A percentile compares a stretch with the other conserved stretches of the same genome.
These are phyloP conservation scores for Melanerpes aurifrons DNA, from an alignment of 2,113 vertebrate species.

Conservation along the genomic window DNA sequence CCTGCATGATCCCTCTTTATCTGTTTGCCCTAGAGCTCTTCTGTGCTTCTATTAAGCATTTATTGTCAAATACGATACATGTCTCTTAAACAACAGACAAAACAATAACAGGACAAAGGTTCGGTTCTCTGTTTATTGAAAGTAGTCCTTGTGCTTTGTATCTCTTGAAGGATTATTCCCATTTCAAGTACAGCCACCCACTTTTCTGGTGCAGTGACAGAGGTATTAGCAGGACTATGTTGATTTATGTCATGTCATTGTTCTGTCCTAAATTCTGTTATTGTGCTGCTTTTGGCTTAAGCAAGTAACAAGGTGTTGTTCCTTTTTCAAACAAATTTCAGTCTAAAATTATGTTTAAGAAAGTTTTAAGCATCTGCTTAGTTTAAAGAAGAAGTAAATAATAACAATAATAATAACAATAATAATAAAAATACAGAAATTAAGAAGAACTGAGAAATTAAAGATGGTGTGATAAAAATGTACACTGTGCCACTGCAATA, in stretches of 20 bases:
- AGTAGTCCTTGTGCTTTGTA: background rate
- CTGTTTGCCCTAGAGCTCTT: background rate
- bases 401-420: background rate
- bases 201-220: background rate
- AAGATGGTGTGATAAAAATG: background rate
- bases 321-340: background rate
- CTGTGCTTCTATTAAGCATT: background rate
- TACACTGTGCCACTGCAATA: rapidly evolving
- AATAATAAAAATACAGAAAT: background rate
- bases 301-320: background rate
- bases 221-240: background rate
- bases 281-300: background rate
- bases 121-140: background rate
- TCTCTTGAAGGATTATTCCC: rapidly evolving
- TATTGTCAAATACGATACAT: background rate
- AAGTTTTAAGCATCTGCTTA: background rate
- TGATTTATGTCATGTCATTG: background rate
- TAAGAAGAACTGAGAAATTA: background rate
- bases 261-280: background rate
- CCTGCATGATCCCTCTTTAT: background rate
- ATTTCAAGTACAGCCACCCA: background rate
- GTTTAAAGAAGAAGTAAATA: background rate
- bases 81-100: background rate
- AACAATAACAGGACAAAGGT: background rate
- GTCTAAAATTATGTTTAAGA: background rate